phyloP scores from a whole-genome alignment of 2,797 vertebrate species.

The Enteromius unitaeniatus region DNA sequence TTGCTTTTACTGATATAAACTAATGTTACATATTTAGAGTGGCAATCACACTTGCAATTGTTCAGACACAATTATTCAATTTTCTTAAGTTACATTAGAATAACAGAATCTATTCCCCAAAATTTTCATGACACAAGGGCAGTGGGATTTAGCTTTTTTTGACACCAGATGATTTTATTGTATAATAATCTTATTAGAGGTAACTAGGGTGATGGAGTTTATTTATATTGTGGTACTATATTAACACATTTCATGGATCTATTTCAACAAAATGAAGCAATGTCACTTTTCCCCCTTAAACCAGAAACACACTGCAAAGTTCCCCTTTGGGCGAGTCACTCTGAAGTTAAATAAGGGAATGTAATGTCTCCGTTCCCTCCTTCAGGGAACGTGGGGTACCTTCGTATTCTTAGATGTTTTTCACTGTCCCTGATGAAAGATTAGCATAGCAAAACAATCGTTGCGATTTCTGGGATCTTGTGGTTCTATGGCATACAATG shows the following conservation, averaged over 20 bases:
- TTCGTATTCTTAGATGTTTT: too few relatives aligned
- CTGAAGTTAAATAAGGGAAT: too few relatives aligned
- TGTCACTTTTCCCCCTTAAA: not conserved
- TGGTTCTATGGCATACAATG: too few relatives aligned
- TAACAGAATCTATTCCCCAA: not conserved
- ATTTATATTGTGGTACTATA: not conserved
- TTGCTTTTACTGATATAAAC: not conserved
- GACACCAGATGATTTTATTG: not conserved
- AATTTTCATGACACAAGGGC: conserved; percentile 1
- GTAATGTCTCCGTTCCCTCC: too few relatives aligned
- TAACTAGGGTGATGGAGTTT: not conserved
- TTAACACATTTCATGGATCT: not conserved
- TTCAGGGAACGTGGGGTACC: too few relatives aligned
- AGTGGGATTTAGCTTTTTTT: not conserved
- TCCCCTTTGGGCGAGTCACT: too few relatives aligned
- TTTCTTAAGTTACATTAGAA: not conserved
- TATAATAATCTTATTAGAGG: not conserved
- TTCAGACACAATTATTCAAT: not conserved
- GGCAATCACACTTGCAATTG: not conserved
- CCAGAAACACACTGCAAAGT: not conserved
- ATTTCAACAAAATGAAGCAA: not conserved
- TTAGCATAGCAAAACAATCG: not conserved
- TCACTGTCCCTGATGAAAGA: not conserved
- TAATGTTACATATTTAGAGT: not conserved
- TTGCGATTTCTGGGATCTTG: not conserved